Evolutionary conservation across 1,140 invertebrate species (phyloP), one percentile per base, ranked within the genome.

Genomic region (Ctenoplectra terminalis): DNA sequence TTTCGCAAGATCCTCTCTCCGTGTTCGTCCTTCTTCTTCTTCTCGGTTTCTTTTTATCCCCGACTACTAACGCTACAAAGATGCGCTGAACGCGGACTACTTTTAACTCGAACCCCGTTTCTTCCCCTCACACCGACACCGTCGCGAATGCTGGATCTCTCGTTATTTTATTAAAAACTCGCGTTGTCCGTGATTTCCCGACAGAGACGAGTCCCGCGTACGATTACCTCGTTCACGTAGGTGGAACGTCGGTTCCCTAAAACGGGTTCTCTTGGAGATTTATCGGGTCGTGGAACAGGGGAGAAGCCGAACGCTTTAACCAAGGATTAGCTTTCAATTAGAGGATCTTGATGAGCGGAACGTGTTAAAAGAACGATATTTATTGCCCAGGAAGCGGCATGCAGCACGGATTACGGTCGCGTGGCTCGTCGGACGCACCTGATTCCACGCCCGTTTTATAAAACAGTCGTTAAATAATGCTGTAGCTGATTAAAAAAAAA

Each of bases 261-360:
- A 69, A 74, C 70, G 73, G 73, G 52, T 82, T 72, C 46, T 50
- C 66, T 43, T 0, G 81, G 56, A 88, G 87, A 90, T 91, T 91
- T 90, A 90, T 90, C 85, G 84, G 67, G 81, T 70, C 74, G 37
- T 23, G 34, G 43, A 34, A 71, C 43, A 56, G 52, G 66, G 40
- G 23, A n/a, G 61, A 50, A 70, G 76, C 67, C 67, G 83, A 85
- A 87, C 89, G 85, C 87, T 89, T 93, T 86, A 89, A 58, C 76
- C 82, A 54, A 70, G 92, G 92, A 93, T 93, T 92, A 93, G 88
- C 69, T 92, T 92, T 91, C 91, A 92, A 93, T 93, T 93, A 92
- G 79, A 87, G 73, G 66, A 81, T 86, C 71, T 76, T 56, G 86
- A 84, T 58, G 75, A 88, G 81, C 81, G 64, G 69, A 54, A 63